Percentiles rank a stretch among this genome's conserved stretches.
Evolutionary conservation across 64 coral and sea anemone genomes (phyloP).

Genomic region (Orbicella faveolata): DNA sequence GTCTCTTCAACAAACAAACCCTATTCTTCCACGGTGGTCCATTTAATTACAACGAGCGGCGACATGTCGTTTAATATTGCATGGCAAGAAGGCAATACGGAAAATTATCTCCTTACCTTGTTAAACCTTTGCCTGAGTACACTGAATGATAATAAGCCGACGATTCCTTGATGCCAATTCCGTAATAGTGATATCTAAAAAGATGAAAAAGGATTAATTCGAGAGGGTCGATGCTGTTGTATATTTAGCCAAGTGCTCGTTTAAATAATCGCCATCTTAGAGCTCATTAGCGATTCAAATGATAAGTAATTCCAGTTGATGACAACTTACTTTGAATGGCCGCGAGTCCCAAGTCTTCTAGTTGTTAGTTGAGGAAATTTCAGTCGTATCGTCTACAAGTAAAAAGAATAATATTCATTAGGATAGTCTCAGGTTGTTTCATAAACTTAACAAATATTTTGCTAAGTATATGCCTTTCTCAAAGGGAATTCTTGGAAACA

Average conservation of each 20-base stretch:
- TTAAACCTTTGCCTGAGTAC: slow-evolving; percentile 97
- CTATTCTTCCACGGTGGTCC: neutral
- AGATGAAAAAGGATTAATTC: slow-evolving; percentile 37
- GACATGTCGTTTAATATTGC: neutral
- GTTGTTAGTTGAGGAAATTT: slow-evolving; percentile 99
- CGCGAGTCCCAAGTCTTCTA: slow-evolving; percentile 80
- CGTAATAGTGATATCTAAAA: slow-evolving; percentile 98
- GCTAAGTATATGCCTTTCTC: no score
- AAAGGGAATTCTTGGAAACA: no score
- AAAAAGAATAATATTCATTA: neutral
- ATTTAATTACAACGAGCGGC: slow-evolving; percentile 54
- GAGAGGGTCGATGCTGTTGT: neutral
- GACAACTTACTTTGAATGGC: slow-evolving; percentile 89
- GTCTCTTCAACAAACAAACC: slow-evolving; percentile 66
- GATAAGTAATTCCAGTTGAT: neutral
- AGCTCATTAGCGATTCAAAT: slow-evolving; percentile 3
- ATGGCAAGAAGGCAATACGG: neutral
- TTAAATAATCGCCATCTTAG: slow-evolving; percentile 4
- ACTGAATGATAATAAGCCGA: slow-evolving; percentile 98
- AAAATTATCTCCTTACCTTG: slow-evolving; percentile 61
- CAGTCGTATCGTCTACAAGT: slow-evolving; percentile 89
- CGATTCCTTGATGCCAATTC: slow-evolving; percentile 98
- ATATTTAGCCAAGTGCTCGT: slow-evolving; percentile 46
- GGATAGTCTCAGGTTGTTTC: no score
- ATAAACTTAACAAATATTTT: no score